These are phyloP conservation scores for Nerophis lumbriciformis DNA, from an alignment of 2,113 vertebrate genomes.

Conservation along the genomic window DNA sequence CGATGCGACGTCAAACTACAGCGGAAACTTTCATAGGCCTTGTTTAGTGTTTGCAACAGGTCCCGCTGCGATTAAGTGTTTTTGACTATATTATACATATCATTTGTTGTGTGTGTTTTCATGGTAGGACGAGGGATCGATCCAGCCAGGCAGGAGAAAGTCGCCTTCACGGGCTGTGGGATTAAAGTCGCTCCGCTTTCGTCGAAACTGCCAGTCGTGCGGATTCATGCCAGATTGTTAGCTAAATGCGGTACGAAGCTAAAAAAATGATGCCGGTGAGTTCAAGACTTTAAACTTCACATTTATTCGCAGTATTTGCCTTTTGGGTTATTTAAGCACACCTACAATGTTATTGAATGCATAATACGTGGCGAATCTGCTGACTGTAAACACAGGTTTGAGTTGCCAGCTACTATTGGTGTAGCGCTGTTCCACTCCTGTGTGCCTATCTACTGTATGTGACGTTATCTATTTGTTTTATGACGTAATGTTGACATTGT, in stretches of 20 bases:
- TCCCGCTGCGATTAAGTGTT: constrained; percentile 17
- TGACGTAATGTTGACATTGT: too few relatives aligned
- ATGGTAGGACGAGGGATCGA: constrained; percentile 29
- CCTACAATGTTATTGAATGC: neutral
- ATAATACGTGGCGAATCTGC: too few relatives aligned
- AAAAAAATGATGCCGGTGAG: constrained; percentile 94
- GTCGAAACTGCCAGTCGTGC: constrained; percentile 53
- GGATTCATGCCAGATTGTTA: constrained; percentile 49
- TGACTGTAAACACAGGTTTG: too few relatives aligned
- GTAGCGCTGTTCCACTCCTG: too few relatives aligned
- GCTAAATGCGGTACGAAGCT: constrained; percentile 85
- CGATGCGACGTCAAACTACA: constrained; percentile 39
- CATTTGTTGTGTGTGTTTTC: constrained; percentile 1
- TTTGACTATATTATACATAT: neutral
- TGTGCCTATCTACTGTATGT: too few relatives aligned
- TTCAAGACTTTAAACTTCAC: constrained; percentile 7
- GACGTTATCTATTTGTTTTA: too few relatives aligned
- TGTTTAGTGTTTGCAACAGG: constrained; percentile 63
- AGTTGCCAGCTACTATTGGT: too few relatives aligned
- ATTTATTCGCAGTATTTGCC: constrained; percentile 9
- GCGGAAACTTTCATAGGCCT: constrained; percentile 66
- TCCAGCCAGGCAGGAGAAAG: constrained; percentile 35
- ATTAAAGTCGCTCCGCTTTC: constrained; percentile 54
- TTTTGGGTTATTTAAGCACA: neutral
- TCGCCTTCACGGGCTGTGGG: constrained; percentile 42